Conservation (phyloP, 2,113 vertebrate genomes). For the Cathartes aura region DNA sequence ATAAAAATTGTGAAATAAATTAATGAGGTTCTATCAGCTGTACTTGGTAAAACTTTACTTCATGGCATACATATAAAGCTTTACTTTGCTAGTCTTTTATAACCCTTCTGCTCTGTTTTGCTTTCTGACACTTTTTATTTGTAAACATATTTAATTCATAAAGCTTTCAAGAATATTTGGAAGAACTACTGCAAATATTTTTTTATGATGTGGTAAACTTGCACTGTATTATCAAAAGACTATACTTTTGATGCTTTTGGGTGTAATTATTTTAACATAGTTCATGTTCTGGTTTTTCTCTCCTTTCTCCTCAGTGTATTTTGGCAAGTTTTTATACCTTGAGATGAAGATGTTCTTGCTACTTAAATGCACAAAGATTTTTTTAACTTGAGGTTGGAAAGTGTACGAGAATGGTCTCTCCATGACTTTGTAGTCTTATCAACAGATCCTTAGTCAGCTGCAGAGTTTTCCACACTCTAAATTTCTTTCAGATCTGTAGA, state of each 20-base stretch:
- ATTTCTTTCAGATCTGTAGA: not conserved
- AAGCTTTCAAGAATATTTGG: not conserved
- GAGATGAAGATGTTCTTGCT: not conserved
- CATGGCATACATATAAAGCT: not conserved
- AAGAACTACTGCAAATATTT: not conserved
- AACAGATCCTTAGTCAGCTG: not conserved
- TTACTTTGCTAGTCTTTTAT: not conserved
- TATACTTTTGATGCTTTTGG: not conserved
- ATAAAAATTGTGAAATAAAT: not conserved
- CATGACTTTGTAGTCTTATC: not conserved
- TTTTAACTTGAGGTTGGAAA: not conserved
- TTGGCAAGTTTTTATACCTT: not conserved
- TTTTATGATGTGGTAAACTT: not conserved
- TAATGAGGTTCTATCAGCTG: not conserved
- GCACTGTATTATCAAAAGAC: not conserved
- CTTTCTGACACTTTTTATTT: not conserved
- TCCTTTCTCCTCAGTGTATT: not conserved
- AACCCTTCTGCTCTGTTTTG: not conserved
- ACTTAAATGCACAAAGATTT: not conserved
- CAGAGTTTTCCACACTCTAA: not conserved
- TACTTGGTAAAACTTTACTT: not conserved
- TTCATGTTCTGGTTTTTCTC: not conserved
- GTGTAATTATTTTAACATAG: not conserved
- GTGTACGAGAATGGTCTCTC: not conserved
- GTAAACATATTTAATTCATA: not conserved